Percentiles rank a stretch among this genome's conserved stretches.
These are phyloP conservation scores for Paraplagusia blochii DNA, from an alignment of 2,113 vertebrate genomes.

Conservation along the genomic window DNA sequence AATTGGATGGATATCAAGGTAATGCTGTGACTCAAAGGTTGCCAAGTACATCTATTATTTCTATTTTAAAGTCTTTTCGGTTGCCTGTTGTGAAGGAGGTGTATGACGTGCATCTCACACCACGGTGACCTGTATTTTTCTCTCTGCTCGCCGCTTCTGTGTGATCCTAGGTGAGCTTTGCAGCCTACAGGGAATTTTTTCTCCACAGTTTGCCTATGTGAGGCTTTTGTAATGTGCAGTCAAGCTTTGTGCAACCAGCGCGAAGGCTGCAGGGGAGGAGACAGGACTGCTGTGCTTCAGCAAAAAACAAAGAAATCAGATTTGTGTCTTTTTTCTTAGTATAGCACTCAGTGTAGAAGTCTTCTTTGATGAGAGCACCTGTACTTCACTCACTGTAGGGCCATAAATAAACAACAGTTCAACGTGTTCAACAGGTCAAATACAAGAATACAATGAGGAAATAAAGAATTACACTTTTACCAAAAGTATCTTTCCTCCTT, in stretches of 20 bases:
- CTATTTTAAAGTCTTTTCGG: conserved; percentile 50
- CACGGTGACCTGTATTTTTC: conserved; percentile 34
- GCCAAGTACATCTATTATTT: conserved; percentile 24
- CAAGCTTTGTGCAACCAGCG: conserved; percentile 37
- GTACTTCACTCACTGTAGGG: too few species aligned
- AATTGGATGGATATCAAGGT: conserved; percentile 49
- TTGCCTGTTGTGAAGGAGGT: conserved; percentile 1
- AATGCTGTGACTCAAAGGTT: conserved; percentile 23
- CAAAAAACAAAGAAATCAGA: conserved; percentile 18
- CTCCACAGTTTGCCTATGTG: conserved; percentile 49
- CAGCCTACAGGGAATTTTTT: conserved; percentile 38
- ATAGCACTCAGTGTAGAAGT: not conserved
- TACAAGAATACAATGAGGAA: too few species aligned
- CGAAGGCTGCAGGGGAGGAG: conserved; percentile 25
- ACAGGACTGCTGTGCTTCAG: conserved; percentile 5
- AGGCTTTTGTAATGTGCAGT: conserved; percentile 41
- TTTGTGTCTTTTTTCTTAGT: conserved; percentile 34
- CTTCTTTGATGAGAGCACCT: too few species aligned
- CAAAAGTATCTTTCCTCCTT: too few species aligned
- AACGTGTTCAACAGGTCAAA: too few species aligned
- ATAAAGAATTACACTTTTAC: too few species aligned
- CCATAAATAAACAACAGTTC: too few species aligned
- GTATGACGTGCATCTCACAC: conserved; percentile 7
- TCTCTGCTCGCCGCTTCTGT: conserved; percentile 13
- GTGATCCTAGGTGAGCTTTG: conserved; percentile 44